Evolutionary conservation across 2,888 invertebrate genomes (phyloP).

Genomic region (Leptopterna dolabrata): DNA sequence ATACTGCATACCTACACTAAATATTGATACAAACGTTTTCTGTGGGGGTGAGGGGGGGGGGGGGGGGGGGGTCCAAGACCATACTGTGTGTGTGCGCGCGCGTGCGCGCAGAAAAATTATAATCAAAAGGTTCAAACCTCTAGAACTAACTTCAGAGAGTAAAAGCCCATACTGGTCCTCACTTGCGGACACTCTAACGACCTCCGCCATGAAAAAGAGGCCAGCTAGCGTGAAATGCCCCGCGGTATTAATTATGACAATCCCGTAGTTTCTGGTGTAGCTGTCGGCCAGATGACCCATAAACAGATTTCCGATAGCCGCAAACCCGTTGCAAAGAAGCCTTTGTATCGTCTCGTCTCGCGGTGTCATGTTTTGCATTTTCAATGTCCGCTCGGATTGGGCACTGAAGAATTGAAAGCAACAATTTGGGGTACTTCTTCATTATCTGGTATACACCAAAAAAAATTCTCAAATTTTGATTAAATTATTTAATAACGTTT

Average conservation of each 20-base stretch:
- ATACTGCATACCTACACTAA: too few species aligned
- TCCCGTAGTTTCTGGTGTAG: background rate
- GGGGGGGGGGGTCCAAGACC: too few species aligned
- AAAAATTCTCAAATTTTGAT: too few species aligned
- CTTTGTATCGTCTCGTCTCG: background rate
- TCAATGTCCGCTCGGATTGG: background rate
- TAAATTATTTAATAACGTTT: too few species aligned
- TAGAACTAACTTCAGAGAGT: slow-evolving; percentile 8
- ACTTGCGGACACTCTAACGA: background rate
- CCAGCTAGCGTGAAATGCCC: background rate
- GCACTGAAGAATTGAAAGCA: background rate
- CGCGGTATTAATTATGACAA: background rate
- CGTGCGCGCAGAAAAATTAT: too few species aligned
- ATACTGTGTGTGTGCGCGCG: too few species aligned
- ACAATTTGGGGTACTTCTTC: too few species aligned
- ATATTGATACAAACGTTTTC: too few species aligned
- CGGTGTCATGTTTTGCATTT: background rate
- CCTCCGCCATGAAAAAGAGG: background rate
- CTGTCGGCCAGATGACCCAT: background rate
- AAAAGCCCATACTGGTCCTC: slow-evolving; percentile 14
- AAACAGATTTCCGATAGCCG: background rate
- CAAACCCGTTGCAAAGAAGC: background rate
- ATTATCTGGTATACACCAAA: too few species aligned
- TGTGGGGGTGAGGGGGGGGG: too few species aligned
- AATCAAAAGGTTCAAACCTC: background rate